Base-by-base conservation (phyloP, 2,888 invertebrate species). In the Notodonta dromedarius region DNA sequence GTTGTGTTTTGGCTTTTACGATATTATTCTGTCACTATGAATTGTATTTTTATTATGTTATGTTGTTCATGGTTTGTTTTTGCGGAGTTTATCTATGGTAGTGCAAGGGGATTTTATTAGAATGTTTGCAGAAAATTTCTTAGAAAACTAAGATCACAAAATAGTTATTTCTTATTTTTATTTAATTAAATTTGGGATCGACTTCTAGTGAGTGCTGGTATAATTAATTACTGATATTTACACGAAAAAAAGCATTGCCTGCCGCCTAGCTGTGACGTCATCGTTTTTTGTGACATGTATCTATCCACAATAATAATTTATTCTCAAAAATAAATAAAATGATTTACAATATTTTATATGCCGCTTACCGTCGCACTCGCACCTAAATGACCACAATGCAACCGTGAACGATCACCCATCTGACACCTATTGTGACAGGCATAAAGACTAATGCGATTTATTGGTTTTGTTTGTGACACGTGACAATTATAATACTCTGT, bases 401-500 rank as follows among this genome's bases (percentile, higher is more conserved):
- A 77, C 77, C 77, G 79, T 80, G 80, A 86, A 83, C 83, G 24
- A 84, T 87, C 74, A 82, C 80, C 77, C 73, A 69, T 85, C 87
- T 88, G 24, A 24, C 24, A 24, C 24, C 24, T 24, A 24, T 90
- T 89, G 89, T 89, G 79, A 77, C 79, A 77, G 84, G 85, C 83
- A 75, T 72, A 81, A 83, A 82, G 76, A 80, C 79, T 87, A 85
- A 86, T 85, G 80, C 82, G 79, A 87, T 87, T 86, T 83, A 86
- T 84, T 65, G 76, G 82, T 75, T 78, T 87, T 85, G 80, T 86
- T 58, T 66, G 69, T 63, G 61, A 86, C 91, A 88, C 91, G 90
- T 89, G 90, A 80, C 86, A 81, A 84, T 80, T 81, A 80, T 79
- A 78, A 80, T 74, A 73, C 82, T 77, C 77, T 77, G 72, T 69